Base-by-base conservation (phyloP, 2,797 vertebrate genomes). In the Rhynchonycteris naso region DNA sequence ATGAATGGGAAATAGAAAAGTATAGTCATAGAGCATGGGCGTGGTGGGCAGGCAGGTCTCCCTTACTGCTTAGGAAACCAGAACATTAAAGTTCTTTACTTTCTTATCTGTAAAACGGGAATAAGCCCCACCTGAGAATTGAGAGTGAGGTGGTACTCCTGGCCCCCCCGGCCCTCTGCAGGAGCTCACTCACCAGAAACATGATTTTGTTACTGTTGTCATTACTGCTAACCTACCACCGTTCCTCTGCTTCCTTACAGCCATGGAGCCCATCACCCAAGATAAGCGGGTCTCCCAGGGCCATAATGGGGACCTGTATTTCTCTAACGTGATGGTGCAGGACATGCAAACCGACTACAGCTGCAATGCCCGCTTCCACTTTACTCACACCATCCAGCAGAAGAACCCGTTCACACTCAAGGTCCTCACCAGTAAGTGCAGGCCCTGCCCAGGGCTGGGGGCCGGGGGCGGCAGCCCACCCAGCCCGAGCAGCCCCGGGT, bases 331-430 rank as follows among this genome's bases (percentile, higher is more conserved):
- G 35, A 71, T 99, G 96, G 98, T 98, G 21, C 99, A 98, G 95
- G 99, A 99, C 2, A 98, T 98, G 86, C 98, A 98, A 83, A 99
- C 98, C 0, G 99, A 99, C 98, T 99, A 99, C 98, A 99, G 99
- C 98, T 99, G 99, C 98, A 99, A 99, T 0, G 99, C 99, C 0
- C 99, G 99, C 80, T 99, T 99, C 98, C 98, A 98, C 93, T 99
- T 99, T 98, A 99, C 99, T 52, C 99, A 99, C 97, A 99, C 99
- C 97, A 99, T 99, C 96, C 99, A 99, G 98, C 99, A 99, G 98
- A 99, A 99, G 98, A 99, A 99, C 97, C 99, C 99, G 6, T 99
- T 99, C 97, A 99, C 98, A 33, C 99, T 99, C 97, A 99, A 98
- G 98, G 99, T 99, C 90, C 98, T 98, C 81, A 99, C 99, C 97